Evolutionary conservation across 2,113 vertebrate species (phyloP).

Genomic region (Strix uralensis): DNA sequence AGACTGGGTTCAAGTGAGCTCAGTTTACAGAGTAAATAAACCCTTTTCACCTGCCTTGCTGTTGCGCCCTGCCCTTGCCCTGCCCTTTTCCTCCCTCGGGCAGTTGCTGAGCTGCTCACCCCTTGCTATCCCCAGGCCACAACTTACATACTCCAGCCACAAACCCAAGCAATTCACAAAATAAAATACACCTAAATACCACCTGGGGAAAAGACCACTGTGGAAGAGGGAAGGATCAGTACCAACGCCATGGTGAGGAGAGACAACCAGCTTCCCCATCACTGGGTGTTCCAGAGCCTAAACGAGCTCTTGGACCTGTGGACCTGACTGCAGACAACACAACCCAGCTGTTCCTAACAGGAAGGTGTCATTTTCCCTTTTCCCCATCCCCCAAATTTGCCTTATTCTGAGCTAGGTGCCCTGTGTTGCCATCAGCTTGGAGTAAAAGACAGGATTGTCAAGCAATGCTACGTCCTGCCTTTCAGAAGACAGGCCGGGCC

Average conservation of each 20-base stretch:
- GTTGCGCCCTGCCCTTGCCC: not conserved
- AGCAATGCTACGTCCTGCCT: fast-evolving
- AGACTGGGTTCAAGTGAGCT: not conserved
- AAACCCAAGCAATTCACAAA: not conserved
- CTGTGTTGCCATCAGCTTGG: too few relatives aligned
- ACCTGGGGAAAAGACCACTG: not conserved
- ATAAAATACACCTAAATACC: not conserved
- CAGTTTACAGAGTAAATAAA: not conserved
- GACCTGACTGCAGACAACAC: not conserved
- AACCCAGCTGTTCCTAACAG: too few relatives aligned
- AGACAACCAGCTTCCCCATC: fast-evolving
- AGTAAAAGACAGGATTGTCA: not conserved
- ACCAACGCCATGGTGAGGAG: not conserved
- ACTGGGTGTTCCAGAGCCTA: not conserved
- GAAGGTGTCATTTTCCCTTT: not conserved
- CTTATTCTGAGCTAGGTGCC: not conserved
- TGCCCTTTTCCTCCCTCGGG: not conserved
- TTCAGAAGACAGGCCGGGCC: not conserved
- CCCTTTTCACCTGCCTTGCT: not conserved
- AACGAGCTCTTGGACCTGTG: not conserved
- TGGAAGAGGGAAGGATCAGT: not conserved
- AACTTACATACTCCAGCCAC: not conserved
- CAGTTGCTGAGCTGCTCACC: not conserved
- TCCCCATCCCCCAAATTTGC: not conserved
- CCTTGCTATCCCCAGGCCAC: not conserved